Conservation (phyloP, 2,113 vertebrate species). For the Phycodurus eques region DNA sequence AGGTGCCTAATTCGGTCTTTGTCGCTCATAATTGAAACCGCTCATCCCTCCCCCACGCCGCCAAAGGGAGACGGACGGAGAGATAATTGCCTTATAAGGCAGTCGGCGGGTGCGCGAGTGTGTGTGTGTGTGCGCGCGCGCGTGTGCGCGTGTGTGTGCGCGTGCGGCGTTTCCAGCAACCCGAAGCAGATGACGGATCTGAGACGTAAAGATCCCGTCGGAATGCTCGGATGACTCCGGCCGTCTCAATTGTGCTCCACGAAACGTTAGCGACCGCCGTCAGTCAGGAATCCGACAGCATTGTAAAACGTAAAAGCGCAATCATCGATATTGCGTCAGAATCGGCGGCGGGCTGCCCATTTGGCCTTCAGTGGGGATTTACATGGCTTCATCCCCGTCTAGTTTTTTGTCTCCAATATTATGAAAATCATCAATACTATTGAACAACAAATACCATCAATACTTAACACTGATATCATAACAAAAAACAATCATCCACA, state of each 20-base stretch:
- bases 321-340: too few species aligned
- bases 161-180: slow-evolving; percentile 68
- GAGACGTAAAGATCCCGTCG: slow-evolving; percentile 60
- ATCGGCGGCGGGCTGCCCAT: too few species aligned
- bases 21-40: slow-evolving; percentile 69
- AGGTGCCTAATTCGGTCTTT: slow-evolving; percentile 74
- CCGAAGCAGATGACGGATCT: slow-evolving; percentile 62
- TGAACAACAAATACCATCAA: too few species aligned
- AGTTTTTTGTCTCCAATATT: too few species aligned
- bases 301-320: neutral
- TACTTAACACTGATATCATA: too few species aligned
- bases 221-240: slow-evolving; percentile 66
- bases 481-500: too few species aligned
- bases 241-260: slow-evolving; percentile 52
- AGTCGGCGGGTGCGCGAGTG: slow-evolving; percentile 50
- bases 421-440: too few species aligned
- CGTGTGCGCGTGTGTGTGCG: slow-evolving; percentile 27
- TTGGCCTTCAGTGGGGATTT: too few species aligned
- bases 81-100: slow-evolving; percentile 71
- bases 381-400: too few species aligned
- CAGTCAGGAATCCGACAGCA: neutral
- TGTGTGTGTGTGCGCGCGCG: too few species aligned
- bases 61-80: slow-evolving; percentile 27
- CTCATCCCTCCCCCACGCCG: slow-evolving; percentile 58
- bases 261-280: neutral